Percentiles rank a stretch among this genome's conserved stretches.
phyloP scores from a whole-genome alignment of 2,113 vertebrate genomes.

The Embiotoca jacksoni region DNA sequence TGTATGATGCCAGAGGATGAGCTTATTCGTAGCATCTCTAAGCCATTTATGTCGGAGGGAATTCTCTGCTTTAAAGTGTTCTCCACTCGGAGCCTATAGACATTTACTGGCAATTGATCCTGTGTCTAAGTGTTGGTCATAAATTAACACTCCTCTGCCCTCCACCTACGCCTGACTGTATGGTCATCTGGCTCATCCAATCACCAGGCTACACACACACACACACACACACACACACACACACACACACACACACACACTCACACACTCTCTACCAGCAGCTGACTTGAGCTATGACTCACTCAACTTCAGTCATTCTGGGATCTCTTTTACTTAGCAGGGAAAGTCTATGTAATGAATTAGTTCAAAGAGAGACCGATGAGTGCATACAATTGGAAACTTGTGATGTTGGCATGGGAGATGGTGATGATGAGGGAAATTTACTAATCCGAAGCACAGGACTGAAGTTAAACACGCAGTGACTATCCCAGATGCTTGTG shows the following conservation, averaged over 20 bases:
- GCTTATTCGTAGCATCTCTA: conserved; percentile 34
- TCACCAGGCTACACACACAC: conserved; percentile 31
- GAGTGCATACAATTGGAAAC: conserved; percentile 41
- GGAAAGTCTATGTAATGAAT: conserved; percentile 48
- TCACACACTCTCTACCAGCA: background rate
- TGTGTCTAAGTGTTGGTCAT: conserved; percentile 80
- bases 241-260: conserved; percentile 27
- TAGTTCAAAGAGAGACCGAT: conserved; percentile 35
- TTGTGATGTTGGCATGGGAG: conserved; percentile 12
- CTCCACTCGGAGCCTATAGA: conserved; percentile 63
- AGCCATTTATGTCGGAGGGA: conserved; percentile 49
- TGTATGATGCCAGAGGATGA: conserved; percentile 14
- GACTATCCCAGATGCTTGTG: background rate
- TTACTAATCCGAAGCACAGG: no score
- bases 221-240: conserved; percentile 25
- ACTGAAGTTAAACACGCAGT: background rate
- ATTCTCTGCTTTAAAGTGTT: conserved; percentile 58
- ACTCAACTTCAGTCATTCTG: conserved; percentile 44
- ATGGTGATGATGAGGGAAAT: background rate
- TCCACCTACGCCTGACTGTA: conserved; percentile 58
- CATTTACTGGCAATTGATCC: conserved; percentile 82
- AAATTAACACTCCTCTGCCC: conserved; percentile 76
- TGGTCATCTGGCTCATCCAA: conserved; percentile 65
- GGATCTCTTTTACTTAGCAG: conserved; percentile 56
- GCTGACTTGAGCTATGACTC: conserved; percentile 52